A percentile compares a stretch with the other conserved stretches of the same genome.
phyloP scores from a whole-genome alignment of 2,797 vertebrate genomes.

The Discoglossus pictus region DNA sequence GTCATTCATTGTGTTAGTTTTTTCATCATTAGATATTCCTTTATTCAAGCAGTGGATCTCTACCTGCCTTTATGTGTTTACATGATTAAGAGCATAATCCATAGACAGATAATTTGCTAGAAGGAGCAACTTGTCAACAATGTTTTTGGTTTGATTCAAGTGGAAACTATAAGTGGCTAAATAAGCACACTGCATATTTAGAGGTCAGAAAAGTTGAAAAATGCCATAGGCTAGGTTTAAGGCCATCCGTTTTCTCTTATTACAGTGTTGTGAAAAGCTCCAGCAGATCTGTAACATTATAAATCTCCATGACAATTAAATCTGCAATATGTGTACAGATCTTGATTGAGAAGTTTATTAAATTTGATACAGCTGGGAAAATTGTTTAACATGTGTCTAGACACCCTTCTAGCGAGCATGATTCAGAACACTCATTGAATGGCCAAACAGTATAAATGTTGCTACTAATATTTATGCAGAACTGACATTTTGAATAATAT shows the following conservation, averaged over 20 bases:
- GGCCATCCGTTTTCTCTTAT: conserved; percentile 1
- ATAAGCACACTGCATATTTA: background rate
- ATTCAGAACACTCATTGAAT: conserved; percentile 3
- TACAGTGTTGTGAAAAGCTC: background rate
- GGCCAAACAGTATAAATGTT: conserved; percentile 26
- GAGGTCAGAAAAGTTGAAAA: background rate
- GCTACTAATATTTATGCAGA: conserved; percentile 24
- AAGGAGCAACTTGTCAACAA: no score
- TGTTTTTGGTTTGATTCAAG: no score
- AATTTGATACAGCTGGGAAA: conserved; percentile 34
- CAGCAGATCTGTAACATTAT: conserved; percentile 1
- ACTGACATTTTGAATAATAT: conserved; percentile 4
- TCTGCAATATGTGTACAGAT: conserved; percentile 46
- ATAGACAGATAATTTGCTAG: no score
- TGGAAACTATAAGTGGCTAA: no score
- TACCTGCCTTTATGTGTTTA: no score
- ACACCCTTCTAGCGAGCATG: conserved; percentile 23
- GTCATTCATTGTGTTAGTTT: no score
- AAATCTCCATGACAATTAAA: conserved; percentile 45
- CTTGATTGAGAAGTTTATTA: conserved; percentile 35
- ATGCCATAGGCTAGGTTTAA: background rate
- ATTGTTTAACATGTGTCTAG: conserved; percentile 27
- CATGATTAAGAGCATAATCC: no score
- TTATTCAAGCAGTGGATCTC: no score
- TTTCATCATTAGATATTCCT: no score